These are phyloP conservation scores for Thamnaconus septentrionalis DNA, from an alignment of 2,113 vertebrate genomes.

Conservation along the genomic window DNA sequence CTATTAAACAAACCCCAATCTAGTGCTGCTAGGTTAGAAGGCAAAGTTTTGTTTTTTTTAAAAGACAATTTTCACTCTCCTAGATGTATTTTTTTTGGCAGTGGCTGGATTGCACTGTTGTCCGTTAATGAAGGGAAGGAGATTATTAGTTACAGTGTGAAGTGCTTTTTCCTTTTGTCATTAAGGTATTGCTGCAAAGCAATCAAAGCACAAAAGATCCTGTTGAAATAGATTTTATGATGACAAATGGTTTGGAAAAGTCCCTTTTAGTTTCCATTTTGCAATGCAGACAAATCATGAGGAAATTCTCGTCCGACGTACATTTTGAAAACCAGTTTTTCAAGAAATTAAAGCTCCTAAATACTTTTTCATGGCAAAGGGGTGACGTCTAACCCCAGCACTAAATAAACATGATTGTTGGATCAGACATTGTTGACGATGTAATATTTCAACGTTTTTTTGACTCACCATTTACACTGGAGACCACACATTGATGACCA, in stretches of 20 bases:
- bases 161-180: not conserved
- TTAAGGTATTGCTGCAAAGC: not conserved
- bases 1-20: no score
- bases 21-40: constrained; percentile 35
- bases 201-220: no score
- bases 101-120: constrained; percentile 23
- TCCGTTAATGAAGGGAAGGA: constrained; percentile 2
- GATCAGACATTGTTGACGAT: constrained; percentile 6
- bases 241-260: not conserved
- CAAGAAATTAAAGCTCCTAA: no score
- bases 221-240: not conserved
- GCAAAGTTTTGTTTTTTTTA: not conserved
- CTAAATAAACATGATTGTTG: not conserved
- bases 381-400: no score
- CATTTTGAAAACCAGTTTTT: no score
- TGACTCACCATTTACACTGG: constrained; percentile 8
- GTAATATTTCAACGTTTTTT: constrained; percentile 34
- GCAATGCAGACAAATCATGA: not conserved
- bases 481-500: constrained; percentile 28
- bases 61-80: no score
- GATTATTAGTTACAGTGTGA: constrained; percentile 6
- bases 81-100: not conserved
- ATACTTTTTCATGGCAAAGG: no score
- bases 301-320: no score
- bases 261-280: constrained; percentile 4